Conservation (phyloP, 2,888 invertebrate species). For the Branchipolynoe longqiensis region DNA sequence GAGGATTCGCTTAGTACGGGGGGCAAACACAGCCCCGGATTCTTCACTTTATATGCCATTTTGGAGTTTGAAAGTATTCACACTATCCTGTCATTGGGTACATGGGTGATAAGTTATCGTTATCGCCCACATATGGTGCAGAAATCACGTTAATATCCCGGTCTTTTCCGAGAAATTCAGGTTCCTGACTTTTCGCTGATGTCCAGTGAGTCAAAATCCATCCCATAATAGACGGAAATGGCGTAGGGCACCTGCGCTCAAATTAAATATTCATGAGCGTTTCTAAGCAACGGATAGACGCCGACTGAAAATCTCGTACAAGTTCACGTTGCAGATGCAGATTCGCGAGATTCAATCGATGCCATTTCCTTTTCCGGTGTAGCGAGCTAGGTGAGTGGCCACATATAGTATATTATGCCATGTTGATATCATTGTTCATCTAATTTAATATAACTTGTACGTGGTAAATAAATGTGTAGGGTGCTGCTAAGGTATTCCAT, state of each 20-base stretch:
- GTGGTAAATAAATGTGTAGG: not conserved
- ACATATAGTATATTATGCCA: not conserved
- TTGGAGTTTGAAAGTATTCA: not conserved
- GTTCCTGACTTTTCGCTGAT: not conserved
- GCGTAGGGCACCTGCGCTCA: slow-evolving; percentile 47
- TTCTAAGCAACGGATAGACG: slow-evolving; percentile 29
- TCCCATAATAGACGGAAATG: slow-evolving; percentile 61
- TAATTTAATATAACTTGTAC: not conserved
- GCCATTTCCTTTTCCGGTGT: slow-evolving; percentile 55
- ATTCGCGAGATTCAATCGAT: not conserved
- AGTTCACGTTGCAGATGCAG: not conserved
- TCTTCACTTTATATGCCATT: slow-evolving; percentile 45
- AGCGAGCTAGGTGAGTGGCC: slow-evolving; percentile 54
- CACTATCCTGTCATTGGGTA: not conserved
- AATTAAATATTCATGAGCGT: slow-evolving; percentile 61
- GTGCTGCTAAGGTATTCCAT: not conserved
- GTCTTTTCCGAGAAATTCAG: not conserved
- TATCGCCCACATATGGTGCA: not conserved
- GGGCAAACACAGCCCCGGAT: slow-evolving; percentile 41
- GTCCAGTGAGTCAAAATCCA: slow-evolving; percentile 26
- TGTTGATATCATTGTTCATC: not conserved
- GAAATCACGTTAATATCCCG: not conserved
- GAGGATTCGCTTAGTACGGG: slow-evolving; percentile 11
- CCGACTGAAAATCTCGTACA: not conserved
- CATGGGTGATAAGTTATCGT: slow-evolving; percentile 22